Evolutionary conservation across 2,888 invertebrate genomes (phyloP).

Genomic region (Xanthia icteritia): DNA sequence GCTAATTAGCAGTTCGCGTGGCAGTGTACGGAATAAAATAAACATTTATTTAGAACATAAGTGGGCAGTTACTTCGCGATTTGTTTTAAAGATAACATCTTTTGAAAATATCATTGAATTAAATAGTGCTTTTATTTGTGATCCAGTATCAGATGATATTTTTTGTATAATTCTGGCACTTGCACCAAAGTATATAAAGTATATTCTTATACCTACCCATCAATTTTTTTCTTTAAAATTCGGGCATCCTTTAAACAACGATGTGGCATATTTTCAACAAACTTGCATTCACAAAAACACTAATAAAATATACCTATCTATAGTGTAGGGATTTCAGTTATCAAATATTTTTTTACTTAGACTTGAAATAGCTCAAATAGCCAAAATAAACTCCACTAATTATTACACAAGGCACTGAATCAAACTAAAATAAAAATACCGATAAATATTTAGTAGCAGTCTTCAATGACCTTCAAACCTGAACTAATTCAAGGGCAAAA

Average conservation of each 20-base stretch:
- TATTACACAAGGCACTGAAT: neutral
- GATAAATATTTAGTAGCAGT: neutral
- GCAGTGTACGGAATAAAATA: constrained; percentile 70
- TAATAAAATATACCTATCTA: neutral
- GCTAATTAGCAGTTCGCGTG: constrained; percentile 81
- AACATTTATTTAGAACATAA: constrained; percentile 75
- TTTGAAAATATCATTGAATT: constrained; percentile 47
- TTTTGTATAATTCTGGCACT: no score
- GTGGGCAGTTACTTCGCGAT: constrained; percentile 69
- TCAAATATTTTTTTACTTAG: neutral
- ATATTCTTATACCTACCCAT: no score
- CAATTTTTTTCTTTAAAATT: no score
- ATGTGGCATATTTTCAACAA: no score
- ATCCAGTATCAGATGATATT: neutral
- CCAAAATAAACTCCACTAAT: neutral
- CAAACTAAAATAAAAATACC: neutral
- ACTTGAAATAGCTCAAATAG: neutral
- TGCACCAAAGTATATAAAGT: no score
- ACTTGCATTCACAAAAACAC: no score
- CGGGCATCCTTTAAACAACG: no score
- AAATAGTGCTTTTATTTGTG: neutral
- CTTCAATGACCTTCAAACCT: constrained; percentile 24
- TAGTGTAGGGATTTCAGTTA: neutral
- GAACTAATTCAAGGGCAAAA: constrained; percentile 27
- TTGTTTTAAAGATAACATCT: constrained; percentile 54